A percentile compares a stretch with the other conserved stretches of the same genome.
Evolutionary conservation across 2,113 vertebrate species (phyloP).

Genomic region (Neogobius melanostomus): DNA sequence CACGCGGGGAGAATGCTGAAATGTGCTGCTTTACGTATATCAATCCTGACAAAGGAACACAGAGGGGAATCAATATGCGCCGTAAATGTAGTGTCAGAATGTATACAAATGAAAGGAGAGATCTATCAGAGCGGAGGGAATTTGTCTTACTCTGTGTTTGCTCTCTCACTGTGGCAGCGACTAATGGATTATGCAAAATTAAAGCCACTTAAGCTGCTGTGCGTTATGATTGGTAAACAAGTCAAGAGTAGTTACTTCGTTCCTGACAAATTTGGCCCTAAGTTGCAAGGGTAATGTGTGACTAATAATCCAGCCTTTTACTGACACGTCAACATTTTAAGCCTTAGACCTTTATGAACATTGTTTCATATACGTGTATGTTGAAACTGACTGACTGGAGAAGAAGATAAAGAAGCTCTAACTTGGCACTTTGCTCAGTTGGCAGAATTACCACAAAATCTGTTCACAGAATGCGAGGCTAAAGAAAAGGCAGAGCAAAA

Average conservation of each 20-base stretch:
- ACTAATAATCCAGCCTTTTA: too few relatives aligned
- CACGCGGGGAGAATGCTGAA: slow-evolving; percentile 24
- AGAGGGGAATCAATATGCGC: slow-evolving; percentile 35
- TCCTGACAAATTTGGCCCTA: background rate
- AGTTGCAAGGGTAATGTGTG: too few relatives aligned
- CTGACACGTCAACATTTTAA: too few relatives aligned
- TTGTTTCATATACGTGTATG: too few relatives aligned
- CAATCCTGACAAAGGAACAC: slow-evolving; percentile 28
- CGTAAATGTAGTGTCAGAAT: slow-evolving; percentile 30
- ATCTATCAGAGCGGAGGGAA: slow-evolving; percentile 38
- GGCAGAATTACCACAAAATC: too few relatives aligned
- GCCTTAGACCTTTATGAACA: too few relatives aligned
- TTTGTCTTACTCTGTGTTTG: slow-evolving; percentile 27
- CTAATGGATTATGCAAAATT: slow-evolving; percentile 57
- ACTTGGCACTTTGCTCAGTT: too few relatives aligned
- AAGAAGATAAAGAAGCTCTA: too few relatives aligned
- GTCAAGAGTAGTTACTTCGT: slow-evolving; percentile 43
- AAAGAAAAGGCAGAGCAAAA: too few relatives aligned
- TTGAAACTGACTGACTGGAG: too few relatives aligned
- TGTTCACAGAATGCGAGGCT: too few relatives aligned
- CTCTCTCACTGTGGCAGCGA: slow-evolving; percentile 31
- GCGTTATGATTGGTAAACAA: slow-evolving; percentile 61
- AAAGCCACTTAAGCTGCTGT: slow-evolving; percentile 52
- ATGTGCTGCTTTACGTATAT: slow-evolving; percentile 22
- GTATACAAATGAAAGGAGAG: slow-evolving; percentile 40